Evolutionary conservation across 2,113 vertebrate genomes (phyloP).

Genomic region (Panthera leo): DNA sequence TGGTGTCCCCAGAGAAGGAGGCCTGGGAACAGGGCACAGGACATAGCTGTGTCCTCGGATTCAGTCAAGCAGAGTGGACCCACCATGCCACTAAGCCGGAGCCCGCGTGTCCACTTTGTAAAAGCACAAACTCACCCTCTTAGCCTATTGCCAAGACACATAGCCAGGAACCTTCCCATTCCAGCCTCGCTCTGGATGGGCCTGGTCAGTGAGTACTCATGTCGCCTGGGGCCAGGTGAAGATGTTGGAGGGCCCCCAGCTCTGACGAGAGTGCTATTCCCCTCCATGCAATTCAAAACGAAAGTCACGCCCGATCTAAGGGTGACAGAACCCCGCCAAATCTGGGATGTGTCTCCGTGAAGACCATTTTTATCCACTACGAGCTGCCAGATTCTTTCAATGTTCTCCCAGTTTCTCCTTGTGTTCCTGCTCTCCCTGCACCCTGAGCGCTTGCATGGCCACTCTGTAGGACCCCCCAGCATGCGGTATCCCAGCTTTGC

Average conservation of each 20-base stretch:
- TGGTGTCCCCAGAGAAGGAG: neutral
- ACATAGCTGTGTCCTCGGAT: neutral
- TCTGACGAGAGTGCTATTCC: neutral
- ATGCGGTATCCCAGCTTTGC: neutral
- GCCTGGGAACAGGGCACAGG: rapidly evolving
- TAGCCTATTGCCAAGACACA: neutral
- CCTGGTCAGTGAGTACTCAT: neutral
- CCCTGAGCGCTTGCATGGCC: neutral
- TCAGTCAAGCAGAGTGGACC: too few species aligned
- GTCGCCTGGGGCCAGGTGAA: neutral
- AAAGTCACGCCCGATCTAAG: neutral
- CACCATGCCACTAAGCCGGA: neutral
- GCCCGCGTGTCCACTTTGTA: neutral
- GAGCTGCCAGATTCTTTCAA: neutral
- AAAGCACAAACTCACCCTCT: neutral
- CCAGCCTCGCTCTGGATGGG: neutral
- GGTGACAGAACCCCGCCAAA: neutral
- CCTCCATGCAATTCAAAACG: neutral
- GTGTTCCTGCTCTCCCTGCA: neutral
- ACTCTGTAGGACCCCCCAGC: too few species aligned
- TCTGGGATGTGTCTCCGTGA: neutral
- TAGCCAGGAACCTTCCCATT: neutral
- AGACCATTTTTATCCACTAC: neutral
- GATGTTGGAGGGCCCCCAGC: rapidly evolving
- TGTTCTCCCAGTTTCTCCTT: neutral